Evolutionary conservation across 2,888 invertebrate species (phyloP), one percentile per base, ranked within the genome.

Genomic region (Drosophila cracens): DNA sequence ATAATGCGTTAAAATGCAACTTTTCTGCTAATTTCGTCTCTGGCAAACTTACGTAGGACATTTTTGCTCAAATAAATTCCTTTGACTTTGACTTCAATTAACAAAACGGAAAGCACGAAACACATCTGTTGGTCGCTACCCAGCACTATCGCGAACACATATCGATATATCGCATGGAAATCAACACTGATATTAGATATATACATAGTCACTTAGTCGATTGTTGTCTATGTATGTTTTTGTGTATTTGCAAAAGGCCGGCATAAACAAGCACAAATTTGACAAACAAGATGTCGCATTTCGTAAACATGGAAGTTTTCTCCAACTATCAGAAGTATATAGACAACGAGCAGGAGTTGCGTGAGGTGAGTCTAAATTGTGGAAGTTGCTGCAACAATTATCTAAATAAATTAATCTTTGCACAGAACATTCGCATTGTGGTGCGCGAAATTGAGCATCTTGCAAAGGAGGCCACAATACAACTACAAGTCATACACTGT

Each of bases 401-500:
- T 6, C 27, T 18, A 7, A 3, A 40, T 36, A 31, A 57, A 31
- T 31, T 27, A 1, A 21, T 16, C 10, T n/a, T 31, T 63, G 51
- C 57, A 27, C 60, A 92, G 92, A 90, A 91, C 66, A 92, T 92
- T 38, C 91, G 92, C 52, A 67, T 82, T 46, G 90, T 91, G 29
- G 92, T 92, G n/a, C 89, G 92, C 6, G 96, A 97, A 85, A 94
- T 98, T 53, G 98, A 98, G 83, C 96, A 96, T 85, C 94, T 95
- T 72, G 95, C 96, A 0, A 94, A 98, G 64, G 97, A 97, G 92
- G 96, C 97, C 34, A 94, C 96, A n/a, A 97, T 97, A 31, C 93
- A 95, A 27, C 93, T 98, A 36, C 98, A 98, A 94, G 94, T 96
- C 29, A 97, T 98, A 76, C 98, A 98, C 89, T 96, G 96, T 79